These are phyloP conservation scores for Ctenicera cuprea DNA, from an alignment of 2,888 invertebrate species.

Conservation along the genomic window DNA sequence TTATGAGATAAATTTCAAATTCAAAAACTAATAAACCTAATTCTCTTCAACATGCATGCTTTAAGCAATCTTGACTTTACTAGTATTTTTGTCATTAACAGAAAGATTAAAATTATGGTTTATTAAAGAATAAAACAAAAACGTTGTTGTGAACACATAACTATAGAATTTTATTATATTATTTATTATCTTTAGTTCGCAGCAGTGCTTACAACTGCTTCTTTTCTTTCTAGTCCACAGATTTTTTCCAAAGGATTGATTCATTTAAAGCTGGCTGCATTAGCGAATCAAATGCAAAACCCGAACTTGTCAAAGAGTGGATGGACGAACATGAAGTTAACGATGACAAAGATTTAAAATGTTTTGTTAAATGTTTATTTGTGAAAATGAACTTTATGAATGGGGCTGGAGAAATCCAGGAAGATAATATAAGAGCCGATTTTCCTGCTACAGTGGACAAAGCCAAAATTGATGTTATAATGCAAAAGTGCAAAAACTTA, in stretches of 20 bases:
- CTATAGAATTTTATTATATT: too few relatives aligned
- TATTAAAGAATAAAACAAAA: too few relatives aligned
- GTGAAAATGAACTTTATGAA: slow-evolving; percentile 72
- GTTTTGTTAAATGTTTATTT: slow-evolving; percentile 73
- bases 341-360: slow-evolving; percentile 72
- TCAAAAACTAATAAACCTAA: too few relatives aligned
- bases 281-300: slow-evolving; percentile 10
- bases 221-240: background rate
- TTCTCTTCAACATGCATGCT: too few relatives aligned
- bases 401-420: slow-evolving; percentile 59
- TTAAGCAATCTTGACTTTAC: too few relatives aligned
- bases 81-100: too few relatives aligned
- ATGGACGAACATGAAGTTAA: slow-evolving; percentile 69
- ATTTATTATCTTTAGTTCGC: too few relatives aligned
- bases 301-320: background rate
- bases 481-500: slow-evolving; percentile 71
- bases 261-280: slow-evolving; percentile 4
- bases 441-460: slow-evolving; percentile 61
- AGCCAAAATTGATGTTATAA: background rate
- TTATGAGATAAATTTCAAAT: too few relatives aligned
- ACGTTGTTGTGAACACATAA: too few relatives aligned
- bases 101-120: too few relatives aligned
- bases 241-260: background rate
- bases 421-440: slow-evolving; percentile 70
- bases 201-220: too few relatives aligned